phyloP scores from a whole-genome alignment of 2,797 vertebrate species.

The Typhlichthys eigenmanni region DNA sequence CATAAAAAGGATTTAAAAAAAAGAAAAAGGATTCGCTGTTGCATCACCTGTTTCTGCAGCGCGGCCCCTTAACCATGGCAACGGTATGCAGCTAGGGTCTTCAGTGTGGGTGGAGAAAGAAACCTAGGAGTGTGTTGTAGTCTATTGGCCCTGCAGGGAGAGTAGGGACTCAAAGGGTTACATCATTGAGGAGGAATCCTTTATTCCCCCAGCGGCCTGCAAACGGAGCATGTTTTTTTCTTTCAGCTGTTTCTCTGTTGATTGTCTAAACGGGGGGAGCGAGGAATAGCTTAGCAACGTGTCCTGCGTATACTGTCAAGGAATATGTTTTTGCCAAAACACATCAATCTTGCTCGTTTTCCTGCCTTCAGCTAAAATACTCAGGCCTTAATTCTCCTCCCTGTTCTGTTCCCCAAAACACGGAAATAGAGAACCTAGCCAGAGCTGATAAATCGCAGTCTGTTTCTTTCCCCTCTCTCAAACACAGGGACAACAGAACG shows the following conservation, averaged over 20 bases:
- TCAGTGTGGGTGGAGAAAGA: slow-evolving; percentile 64
- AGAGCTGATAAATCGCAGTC: slow-evolving; percentile 28
- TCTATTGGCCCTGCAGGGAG: slow-evolving; percentile 57
- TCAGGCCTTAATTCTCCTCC: background rate
- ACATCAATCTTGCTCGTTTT: slow-evolving; percentile 35
- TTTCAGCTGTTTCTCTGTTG: slow-evolving; percentile 66
- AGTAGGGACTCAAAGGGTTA: slow-evolving; percentile 67
- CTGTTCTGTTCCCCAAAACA: slow-evolving; percentile 11
- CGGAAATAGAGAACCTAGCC: slow-evolving; percentile 14
- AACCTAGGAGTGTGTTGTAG: slow-evolving; percentile 59
- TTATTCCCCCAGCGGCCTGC: slow-evolving; percentile 48
- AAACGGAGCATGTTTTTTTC: slow-evolving; percentile 55
- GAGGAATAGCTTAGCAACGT: slow-evolving; percentile 50
- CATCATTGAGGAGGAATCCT: slow-evolving; percentile 71
- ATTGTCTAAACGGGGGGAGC: slow-evolving; percentile 57
- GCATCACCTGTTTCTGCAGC: slow-evolving; percentile 71
- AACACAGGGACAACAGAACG: slow-evolving; percentile 94
- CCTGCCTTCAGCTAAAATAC: background rate
- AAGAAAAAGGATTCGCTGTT: slow-evolving; percentile 61
- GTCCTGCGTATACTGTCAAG: slow-evolving; percentile 49
- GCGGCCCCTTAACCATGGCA: slow-evolving; percentile 71
- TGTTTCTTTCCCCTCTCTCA: slow-evolving; percentile 24
- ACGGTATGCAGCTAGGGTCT: slow-evolving; percentile 67
- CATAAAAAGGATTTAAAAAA: slow-evolving; percentile 48
- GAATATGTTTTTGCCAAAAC: slow-evolving; percentile 35